These are phyloP conservation scores for Asobara japonica DNA, from an alignment of 1,140 invertebrate genomes.

Conservation along the genomic window DNA sequence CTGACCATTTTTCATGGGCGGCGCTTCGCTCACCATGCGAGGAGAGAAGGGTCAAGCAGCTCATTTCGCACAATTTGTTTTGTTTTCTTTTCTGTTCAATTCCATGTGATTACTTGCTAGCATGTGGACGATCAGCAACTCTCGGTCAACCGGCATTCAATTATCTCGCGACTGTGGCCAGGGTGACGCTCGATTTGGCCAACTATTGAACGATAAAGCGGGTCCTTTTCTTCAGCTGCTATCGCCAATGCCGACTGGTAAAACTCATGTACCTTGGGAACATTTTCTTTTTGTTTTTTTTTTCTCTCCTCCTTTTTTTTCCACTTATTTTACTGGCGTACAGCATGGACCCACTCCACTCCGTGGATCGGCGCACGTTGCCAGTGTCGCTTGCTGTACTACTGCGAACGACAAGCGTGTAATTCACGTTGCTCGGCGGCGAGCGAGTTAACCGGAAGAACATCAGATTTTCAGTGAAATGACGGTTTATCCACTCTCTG, in stretches of 20 bases:
- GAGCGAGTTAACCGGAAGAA: slow-evolving; percentile 52
- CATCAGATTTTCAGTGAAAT: slow-evolving; percentile 37
- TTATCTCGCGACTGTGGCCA: slow-evolving; percentile 37
- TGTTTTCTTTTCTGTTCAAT: too few relatives aligned
- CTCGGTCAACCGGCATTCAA: slow-evolving; percentile 21
- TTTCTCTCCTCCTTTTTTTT: not conserved
- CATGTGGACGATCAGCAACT: not conserved
- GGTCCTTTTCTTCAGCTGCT: slow-evolving; percentile 14
- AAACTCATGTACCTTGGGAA: not conserved
- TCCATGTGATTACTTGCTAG: too few relatives aligned
- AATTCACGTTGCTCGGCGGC: slow-evolving; percentile 58
- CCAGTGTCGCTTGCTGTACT: slow-evolving; percentile 27
- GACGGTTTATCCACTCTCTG: slow-evolving; percentile 21
- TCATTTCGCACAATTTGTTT: slow-evolving; percentile 17
- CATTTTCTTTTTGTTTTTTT: not conserved
- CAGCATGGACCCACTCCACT: slow-evolving; percentile 9
- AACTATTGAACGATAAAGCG: slow-evolving; percentile 30
- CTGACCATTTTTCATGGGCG: too few relatives aligned
- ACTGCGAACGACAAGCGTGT: slow-evolving; percentile 62
- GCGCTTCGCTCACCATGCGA: too few relatives aligned
- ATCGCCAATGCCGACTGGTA: not conserved
- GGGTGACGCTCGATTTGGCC: slow-evolving; percentile 44
- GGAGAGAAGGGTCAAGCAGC: slow-evolving; percentile 14
- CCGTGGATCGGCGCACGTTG: not conserved
- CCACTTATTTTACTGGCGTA: not conserved